phyloP scores from a whole-genome alignment of 1,140 invertebrate species.

The Mamestra configurata region DNA sequence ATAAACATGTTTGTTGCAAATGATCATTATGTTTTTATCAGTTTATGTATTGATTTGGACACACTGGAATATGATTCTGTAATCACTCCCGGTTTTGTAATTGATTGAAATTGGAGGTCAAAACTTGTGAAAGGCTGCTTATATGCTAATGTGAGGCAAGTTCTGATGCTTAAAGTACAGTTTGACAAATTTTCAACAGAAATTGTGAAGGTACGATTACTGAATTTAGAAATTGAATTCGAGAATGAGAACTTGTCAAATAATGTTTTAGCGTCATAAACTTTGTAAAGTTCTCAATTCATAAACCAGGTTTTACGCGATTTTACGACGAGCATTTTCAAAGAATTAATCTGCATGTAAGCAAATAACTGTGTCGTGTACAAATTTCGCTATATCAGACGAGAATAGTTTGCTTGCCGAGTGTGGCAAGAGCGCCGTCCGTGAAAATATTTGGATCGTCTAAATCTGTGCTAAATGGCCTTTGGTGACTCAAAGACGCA shows the following conservation, averaged over 20 bases:
- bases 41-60: neutral
- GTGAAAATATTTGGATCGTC: conserved; percentile 83
- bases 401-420: conserved; percentile 56
- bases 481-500: conserved; percentile 79
- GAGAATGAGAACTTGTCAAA: too few relatives aligned
- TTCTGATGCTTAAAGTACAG: too few relatives aligned
- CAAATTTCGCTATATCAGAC: conserved; percentile 36
- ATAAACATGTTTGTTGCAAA: conserved; percentile 40
- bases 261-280: too few relatives aligned
- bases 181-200: too few relatives aligned
- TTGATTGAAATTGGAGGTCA: too few relatives aligned
- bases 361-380: neutral
- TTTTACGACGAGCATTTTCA: neutral
- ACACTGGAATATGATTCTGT: neutral
- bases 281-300: too few relatives aligned
- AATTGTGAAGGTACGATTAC: too few relatives aligned
- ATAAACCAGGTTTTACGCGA: too few relatives aligned
- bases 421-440: conserved; percentile 74
- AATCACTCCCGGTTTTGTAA: too few relatives aligned
- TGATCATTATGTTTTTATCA: neutral
- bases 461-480: conserved; percentile 82
- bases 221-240: too few relatives aligned
- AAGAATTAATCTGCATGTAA: neutral
- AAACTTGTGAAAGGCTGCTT: too few relatives aligned
- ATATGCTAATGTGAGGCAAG: too few relatives aligned